Conservation (phyloP, 2,888 invertebrate genomes). For the Ophraella communa region DNA sequence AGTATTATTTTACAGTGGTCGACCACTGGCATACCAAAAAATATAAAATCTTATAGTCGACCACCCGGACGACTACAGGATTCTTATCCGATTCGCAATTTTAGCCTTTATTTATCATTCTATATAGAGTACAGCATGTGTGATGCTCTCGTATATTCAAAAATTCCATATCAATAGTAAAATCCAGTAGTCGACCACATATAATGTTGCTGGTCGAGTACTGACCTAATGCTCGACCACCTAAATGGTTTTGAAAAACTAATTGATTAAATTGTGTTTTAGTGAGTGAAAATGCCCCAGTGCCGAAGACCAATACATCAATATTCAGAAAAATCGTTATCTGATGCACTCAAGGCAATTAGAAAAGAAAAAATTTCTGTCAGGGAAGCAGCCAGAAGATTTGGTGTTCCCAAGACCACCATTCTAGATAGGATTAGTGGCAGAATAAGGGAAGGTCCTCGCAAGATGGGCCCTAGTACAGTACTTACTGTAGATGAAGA, state of each 20-base stretch:
- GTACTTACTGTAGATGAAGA: constrained; percentile 18
- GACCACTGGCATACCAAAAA: background rate
- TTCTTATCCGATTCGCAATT: background rate
- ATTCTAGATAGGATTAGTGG: background rate
- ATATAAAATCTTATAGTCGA: constrained; percentile 16
- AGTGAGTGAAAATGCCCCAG: background rate
- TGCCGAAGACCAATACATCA: constrained; percentile 18
- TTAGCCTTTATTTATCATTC: background rate
- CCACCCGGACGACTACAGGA: constrained; percentile 6
- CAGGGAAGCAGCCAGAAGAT: background rate
- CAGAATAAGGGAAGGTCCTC: too few species aligned
- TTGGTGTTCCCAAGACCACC: too few species aligned
- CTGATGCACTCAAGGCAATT: constrained; percentile 19
- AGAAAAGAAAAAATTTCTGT: constrained; percentile 23
- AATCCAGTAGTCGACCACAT: constrained; percentile 16
- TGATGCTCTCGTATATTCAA: background rate
- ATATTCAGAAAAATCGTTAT: constrained; percentile 12
- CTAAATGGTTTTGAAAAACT: background rate
- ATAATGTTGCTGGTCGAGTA: constrained; percentile 2
- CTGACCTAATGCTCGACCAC: background rate
- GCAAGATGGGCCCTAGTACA: too few species aligned
- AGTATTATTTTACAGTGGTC: background rate
- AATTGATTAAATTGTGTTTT: background rate
- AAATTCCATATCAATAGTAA: background rate
- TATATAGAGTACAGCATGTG: background rate